phyloP scores from a whole-genome alignment of 2,113 vertebrate genomes.

The Nothocercus nigrocapillus region DNA sequence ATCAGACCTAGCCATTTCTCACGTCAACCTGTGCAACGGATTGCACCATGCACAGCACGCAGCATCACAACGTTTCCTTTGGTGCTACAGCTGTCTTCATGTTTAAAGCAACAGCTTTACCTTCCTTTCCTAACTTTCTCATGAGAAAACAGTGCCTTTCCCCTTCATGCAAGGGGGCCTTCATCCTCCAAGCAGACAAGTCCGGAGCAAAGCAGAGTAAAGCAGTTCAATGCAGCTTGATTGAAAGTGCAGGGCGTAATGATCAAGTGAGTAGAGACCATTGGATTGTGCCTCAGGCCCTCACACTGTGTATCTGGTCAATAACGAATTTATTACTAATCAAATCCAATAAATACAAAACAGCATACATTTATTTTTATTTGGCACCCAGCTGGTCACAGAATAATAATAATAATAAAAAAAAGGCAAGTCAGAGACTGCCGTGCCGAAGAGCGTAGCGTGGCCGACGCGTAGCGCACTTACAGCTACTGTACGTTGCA shows the following conservation, averaged over 20 bases:
- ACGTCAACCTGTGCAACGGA: conserved; percentile 49
- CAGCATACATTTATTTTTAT: conserved; percentile 73
- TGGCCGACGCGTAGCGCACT: not conserved
- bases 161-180: not conserved
- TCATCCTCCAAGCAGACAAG: not conserved
- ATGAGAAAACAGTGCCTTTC: not conserved
- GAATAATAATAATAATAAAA: conserved; percentile 29
- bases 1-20: conserved; percentile 66
- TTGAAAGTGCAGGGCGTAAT: conserved; percentile 38
- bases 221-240: conserved; percentile 5
- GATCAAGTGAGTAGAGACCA: conserved; percentile 57
- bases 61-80: not conserved
- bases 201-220: conserved; percentile 35
- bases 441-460: not conserved
- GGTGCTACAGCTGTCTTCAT: not conserved
- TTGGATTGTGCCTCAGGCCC: conserved; percentile 45
- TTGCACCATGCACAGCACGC: conserved; percentile 15
- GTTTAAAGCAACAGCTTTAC: not conserved
- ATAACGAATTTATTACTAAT: conserved; percentile 78
- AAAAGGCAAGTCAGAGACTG: conserved; percentile 1
- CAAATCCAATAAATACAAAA: conserved; percentile 74
- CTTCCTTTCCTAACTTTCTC: conserved; percentile 4
- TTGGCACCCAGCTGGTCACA: conserved; percentile 42
- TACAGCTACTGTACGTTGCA: not conserved
- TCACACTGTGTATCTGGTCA: conserved; percentile 66